Conservation (phyloP, 1,140 invertebrate species). For the Notospermus geniculatus region DNA sequence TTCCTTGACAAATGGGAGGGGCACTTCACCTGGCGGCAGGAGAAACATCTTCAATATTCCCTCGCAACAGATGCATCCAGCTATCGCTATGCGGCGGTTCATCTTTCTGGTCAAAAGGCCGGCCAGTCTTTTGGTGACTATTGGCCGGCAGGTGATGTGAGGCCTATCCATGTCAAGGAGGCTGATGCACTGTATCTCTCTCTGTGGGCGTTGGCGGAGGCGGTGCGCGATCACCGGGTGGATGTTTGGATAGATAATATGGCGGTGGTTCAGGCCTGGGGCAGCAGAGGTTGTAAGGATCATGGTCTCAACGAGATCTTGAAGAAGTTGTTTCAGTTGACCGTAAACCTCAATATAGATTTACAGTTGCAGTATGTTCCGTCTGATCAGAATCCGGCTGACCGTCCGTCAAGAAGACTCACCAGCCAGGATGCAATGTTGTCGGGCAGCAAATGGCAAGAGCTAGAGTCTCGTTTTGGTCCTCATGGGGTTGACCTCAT, state of each 20-base stretch:
- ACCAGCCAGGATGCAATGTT: too few relatives aligned
- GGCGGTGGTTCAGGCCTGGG: neutral
- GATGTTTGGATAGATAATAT: neutral
- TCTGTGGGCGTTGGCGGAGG: neutral
- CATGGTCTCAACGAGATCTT: too few relatives aligned
- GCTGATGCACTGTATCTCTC: neutral
- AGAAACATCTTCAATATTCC: neutral
- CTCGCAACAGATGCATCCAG: neutral
- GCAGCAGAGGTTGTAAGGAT: neutral
- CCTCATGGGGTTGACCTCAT: too few relatives aligned
- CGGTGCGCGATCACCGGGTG: neutral
- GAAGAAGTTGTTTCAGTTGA: too few relatives aligned
- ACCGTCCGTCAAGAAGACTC: too few relatives aligned
- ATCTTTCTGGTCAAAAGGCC: neutral
- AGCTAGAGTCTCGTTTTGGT: too few relatives aligned
- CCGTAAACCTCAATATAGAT: too few relatives aligned
- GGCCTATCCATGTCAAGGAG: neutral
- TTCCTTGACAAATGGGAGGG: conserved; percentile 1
- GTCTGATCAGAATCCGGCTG: too few relatives aligned
- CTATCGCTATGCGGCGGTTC: neutral
- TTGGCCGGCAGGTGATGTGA: neutral
- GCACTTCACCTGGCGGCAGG: neutral
- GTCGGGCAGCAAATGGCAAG: too few relatives aligned
- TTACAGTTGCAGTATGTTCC: too few relatives aligned
- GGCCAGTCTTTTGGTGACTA: neutral